phyloP scores from a whole-genome alignment of 2,888 invertebrate genomes.

The Leptinotarsa juncta region DNA sequence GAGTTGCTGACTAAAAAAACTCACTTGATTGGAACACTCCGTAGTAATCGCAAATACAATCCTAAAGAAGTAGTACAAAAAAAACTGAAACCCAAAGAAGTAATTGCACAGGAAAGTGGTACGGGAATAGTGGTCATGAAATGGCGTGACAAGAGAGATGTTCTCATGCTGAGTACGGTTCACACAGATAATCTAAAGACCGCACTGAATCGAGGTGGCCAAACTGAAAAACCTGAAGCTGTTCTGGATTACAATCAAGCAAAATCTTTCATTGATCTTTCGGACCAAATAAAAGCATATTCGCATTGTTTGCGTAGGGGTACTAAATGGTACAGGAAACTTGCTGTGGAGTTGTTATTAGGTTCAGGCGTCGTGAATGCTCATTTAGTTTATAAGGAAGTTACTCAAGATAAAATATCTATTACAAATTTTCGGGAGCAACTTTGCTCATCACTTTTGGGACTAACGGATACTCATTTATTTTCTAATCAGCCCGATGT shows the following conservation, averaged over 20 bases:
- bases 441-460: neutral
- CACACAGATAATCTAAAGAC: constrained; percentile 9
- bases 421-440: neutral
- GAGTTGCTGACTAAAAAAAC: too few species aligned
- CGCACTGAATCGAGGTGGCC: constrained; percentile 16
- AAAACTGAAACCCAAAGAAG: neutral
- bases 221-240: constrained; percentile 11
- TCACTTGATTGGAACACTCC: too few species aligned
- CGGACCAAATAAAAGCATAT: neutral
- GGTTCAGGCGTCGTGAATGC: too few species aligned
- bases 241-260: constrained; percentile 11
- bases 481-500: neutral
- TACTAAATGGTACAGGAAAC: too few species aligned
- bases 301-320: too few species aligned
- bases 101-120: constrained; percentile 16
- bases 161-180: constrained; percentile 6
- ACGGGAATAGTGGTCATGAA: constrained; percentile 13
- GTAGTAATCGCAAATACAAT: too few species aligned
- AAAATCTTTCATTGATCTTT: constrained; percentile 17
- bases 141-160: constrained; percentile 8
- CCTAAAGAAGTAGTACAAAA: too few species aligned
- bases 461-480: neutral
- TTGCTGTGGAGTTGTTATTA: too few species aligned
- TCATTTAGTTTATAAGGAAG: neutral
- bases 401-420: neutral